Evolutionary conservation across 1,140 invertebrate genomes (phyloP).

Genomic region (Tribolium castaneum): DNA sequence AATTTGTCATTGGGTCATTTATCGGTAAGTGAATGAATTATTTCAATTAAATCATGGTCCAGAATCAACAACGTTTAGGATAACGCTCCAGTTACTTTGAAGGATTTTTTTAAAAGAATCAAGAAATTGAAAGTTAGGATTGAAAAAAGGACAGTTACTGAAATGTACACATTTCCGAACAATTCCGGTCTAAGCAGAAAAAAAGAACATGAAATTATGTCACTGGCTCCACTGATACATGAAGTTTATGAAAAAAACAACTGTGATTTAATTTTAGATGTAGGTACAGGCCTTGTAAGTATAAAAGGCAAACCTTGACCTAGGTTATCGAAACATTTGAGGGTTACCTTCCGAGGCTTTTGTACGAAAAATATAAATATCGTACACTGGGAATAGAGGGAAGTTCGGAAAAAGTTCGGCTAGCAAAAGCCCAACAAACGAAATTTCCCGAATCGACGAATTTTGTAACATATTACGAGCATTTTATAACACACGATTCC

Average conservation of each 20-base stretch:
- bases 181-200: slow-evolving; percentile 65
- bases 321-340: slow-evolving; percentile 58
- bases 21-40: slow-evolving; percentile 45
- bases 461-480: slow-evolving; percentile 70
- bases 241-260: slow-evolving; percentile 66
- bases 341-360: slow-evolving; percentile 81
- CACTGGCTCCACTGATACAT: slow-evolving; percentile 70
- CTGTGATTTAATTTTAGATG: slow-evolving; percentile 76
- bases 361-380: slow-evolving; percentile 73
- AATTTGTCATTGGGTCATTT: slow-evolving; percentile 55
- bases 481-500: slow-evolving; percentile 68
- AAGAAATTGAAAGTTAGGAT: slow-evolving; percentile 50
- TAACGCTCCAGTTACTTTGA: slow-evolving; percentile 62
- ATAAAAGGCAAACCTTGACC: neutral
- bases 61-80: slow-evolving; percentile 57
- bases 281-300: slow-evolving; percentile 82
- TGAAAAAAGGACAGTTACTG: slow-evolving; percentile 53
- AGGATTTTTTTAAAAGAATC: slow-evolving; percentile 63
- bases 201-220: slow-evolving; percentile 77
- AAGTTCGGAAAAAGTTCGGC: slow-evolving; percentile 70
- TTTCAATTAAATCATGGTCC: too few species aligned
- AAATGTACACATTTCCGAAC: slow-evolving; percentile 26
- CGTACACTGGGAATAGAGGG: slow-evolving; percentile 81
- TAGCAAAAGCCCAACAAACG: slow-evolving; percentile 72
- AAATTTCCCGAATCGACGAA: slow-evolving; percentile 67